Percentiles rank a stretch among this genome's conserved stretches.
Conservation (phyloP, 2,888 invertebrate genomes). For the Erebia aethiops region DNA sequence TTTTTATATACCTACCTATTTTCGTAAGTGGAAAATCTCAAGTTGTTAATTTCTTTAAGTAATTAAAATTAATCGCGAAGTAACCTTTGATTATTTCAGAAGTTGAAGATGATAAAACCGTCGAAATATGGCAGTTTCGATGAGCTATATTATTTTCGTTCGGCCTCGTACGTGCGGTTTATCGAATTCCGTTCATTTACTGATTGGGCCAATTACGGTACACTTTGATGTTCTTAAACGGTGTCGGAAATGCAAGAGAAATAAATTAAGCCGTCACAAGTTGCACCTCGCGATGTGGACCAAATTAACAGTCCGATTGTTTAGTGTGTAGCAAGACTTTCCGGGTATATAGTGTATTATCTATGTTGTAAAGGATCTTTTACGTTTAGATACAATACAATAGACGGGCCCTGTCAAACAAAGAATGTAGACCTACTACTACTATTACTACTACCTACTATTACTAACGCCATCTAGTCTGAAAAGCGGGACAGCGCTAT, state of each 20-base stretch:
- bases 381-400: too few relatives aligned
- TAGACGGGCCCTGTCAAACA: too few relatives aligned
- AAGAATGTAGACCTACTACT: too few relatives aligned
- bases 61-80: conserved; percentile 26
- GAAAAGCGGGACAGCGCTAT: too few relatives aligned
- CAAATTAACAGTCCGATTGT: conserved; percentile 50
- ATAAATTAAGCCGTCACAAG: conserved; percentile 74
- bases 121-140: conserved; percentile 33
- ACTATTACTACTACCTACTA: too few relatives aligned
- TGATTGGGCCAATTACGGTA: conserved; percentile 68
- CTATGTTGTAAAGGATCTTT: too few relatives aligned
- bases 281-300: conserved; percentile 55
- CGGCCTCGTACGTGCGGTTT: conserved; percentile 36
- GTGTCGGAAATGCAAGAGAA: conserved; percentile 70
- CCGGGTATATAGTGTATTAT: too few relatives aligned
- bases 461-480: too few relatives aligned
- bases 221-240: conserved; percentile 73
- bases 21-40: conserved; percentile 3
- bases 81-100: conserved; percentile 14
- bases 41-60: conserved; percentile 4
- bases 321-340: too few relatives aligned
- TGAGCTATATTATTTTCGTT: conserved; percentile 43
- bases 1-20: conserved; percentile 1
- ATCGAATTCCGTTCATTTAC: conserved; percentile 55
- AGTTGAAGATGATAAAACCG: conserved; percentile 33